These are phyloP conservation scores for Caprella mutica DNA, from an alignment of 2,888 invertebrate genomes.

Conservation along the genomic window DNA sequence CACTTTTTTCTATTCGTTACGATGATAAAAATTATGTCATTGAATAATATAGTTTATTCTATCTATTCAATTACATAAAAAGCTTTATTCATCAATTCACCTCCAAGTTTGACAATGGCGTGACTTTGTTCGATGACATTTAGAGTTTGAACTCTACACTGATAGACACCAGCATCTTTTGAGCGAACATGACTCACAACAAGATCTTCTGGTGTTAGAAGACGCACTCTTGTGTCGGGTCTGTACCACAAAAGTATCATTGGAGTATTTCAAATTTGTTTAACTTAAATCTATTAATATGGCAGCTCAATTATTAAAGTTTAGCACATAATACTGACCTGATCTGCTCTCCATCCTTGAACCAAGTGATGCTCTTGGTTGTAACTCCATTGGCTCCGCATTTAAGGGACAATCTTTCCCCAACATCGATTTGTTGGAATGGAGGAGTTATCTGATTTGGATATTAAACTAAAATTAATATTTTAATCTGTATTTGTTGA, in stretches of 20 bases:
- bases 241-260: too few relatives aligned
- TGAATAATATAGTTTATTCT: too few relatives aligned
- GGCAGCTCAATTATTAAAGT: too few relatives aligned
- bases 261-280: background rate
- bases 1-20: too few relatives aligned
- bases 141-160: slow-evolving; percentile 9
- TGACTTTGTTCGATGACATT: too few relatives aligned
- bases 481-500: too few relatives aligned
- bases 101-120: too few relatives aligned
- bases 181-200: slow-evolving; percentile 9
- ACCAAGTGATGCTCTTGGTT: slow-evolving; percentile 13
- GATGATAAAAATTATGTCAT: too few relatives aligned
- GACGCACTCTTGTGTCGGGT: slow-evolving; percentile 10
- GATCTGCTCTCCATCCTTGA: slow-evolving; percentile 9
- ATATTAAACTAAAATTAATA: too few relatives aligned
- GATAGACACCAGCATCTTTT: slow-evolving; percentile 5
- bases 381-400: slow-evolving; percentile 11
- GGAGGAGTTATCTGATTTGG: slow-evolving; percentile 15
- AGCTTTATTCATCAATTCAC: too few relatives aligned
- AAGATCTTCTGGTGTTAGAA: slow-evolving; percentile 10
- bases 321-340: too few relatives aligned
- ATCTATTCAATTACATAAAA: too few relatives aligned
- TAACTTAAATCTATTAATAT: background rate
- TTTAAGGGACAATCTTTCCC: slow-evolving; percentile 7
- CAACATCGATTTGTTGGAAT: slow-evolving; percentile 8